These are phyloP conservation scores for Brachyptera risi DNA, from an alignment of 2,888 invertebrate genomes.

Conservation along the genomic window DNA sequence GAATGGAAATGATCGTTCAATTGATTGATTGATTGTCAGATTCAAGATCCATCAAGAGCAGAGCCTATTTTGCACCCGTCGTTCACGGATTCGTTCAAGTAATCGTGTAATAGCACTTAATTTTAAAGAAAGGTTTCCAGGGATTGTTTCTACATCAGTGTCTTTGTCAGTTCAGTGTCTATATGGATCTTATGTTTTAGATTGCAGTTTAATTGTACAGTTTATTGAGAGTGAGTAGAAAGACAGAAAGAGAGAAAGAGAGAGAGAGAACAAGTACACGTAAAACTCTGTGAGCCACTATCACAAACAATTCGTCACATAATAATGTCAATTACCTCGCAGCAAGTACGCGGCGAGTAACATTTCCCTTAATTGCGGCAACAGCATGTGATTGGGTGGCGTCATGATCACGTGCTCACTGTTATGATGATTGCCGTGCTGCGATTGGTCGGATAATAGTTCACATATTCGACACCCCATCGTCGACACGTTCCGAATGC, in stretches of 20 bases:
- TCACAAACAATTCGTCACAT: not conserved
- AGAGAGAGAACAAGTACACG: slow-evolving; percentile 10
- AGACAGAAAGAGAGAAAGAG: slow-evolving; percentile 21
- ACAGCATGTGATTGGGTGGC: slow-evolving; percentile 36
- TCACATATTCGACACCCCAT: slow-evolving; percentile 28
- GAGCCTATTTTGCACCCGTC: too few species aligned
- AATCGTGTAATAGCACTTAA: too few species aligned
- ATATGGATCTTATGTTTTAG: not conserved
- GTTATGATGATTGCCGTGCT: slow-evolving; percentile 5
- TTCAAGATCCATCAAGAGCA: too few species aligned
- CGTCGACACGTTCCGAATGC: too few species aligned
- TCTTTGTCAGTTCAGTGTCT: too few species aligned
- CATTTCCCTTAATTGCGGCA: slow-evolving; percentile 59
- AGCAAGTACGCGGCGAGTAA: slow-evolving; percentile 61
- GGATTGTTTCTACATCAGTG: too few species aligned
- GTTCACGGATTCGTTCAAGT: too few species aligned
- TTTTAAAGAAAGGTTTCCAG: too few species aligned
- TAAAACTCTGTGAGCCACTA: not conserved
- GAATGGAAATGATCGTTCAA: too few species aligned
- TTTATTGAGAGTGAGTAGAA: not conserved
- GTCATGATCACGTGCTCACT: slow-evolving; percentile 7
- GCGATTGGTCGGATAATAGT: slow-evolving; percentile 24
- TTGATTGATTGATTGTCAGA: too few species aligned
- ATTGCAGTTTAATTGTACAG: not conserved
- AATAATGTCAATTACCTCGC: slow-evolving; percentile 51